Conservation (phyloP, 2,797 vertebrate species). For the Darevskia mixta region DNA sequence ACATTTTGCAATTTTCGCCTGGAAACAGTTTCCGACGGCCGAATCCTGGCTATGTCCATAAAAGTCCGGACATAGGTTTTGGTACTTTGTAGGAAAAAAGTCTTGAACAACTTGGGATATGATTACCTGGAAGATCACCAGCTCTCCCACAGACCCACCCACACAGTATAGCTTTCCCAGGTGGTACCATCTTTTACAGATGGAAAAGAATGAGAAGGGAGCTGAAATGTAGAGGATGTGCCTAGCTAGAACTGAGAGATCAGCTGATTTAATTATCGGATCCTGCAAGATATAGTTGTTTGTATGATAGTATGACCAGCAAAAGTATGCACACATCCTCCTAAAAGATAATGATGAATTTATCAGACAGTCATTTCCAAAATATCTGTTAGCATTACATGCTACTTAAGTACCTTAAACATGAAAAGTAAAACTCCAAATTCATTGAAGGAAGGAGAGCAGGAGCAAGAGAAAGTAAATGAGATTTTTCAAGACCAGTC, state of each 20-base stretch:
- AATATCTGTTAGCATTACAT: not conserved
- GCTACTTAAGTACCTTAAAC: not conserved
- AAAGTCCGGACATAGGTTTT: too few species aligned
- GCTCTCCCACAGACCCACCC: too few species aligned
- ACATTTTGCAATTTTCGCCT: too few species aligned
- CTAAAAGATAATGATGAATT: not conserved
- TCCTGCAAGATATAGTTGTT: not conserved
- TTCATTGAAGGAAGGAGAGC: not conserved
- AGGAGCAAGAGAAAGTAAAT: not conserved
- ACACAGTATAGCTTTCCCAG: too few species aligned
- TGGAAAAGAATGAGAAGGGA: not conserved
- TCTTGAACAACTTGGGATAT: too few species aligned
- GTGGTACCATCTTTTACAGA: not conserved
- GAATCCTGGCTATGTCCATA: too few species aligned
- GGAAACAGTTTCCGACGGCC: too few species aligned
- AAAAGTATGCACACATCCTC: not conserved
- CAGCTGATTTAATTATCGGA: not conserved
- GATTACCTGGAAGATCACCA: too few species aligned
- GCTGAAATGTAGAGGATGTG: not conserved
- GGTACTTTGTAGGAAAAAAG: too few species aligned
- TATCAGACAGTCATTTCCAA: not conserved
- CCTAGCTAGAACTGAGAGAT: not conserved
- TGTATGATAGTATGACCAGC: not conserved
- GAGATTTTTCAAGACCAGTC: not conserved
- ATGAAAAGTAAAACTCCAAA: not conserved